These are phyloP conservation scores for Glareola pratincola DNA, from an alignment of 2,113 vertebrate species.

Conservation along the genomic window DNA sequence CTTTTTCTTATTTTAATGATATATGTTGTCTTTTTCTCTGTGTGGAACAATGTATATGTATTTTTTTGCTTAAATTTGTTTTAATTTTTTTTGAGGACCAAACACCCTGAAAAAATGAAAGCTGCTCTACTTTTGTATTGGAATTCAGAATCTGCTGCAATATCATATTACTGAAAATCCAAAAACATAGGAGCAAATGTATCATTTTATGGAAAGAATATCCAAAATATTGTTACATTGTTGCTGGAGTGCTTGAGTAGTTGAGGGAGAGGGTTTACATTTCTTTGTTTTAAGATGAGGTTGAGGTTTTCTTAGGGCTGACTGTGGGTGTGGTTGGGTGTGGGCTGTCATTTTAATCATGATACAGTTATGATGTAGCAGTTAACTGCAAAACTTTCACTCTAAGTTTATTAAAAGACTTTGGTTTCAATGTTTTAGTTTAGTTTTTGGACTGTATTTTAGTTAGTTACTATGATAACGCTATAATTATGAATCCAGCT, in stretches of 20 bases:
- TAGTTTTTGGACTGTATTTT: neutral
- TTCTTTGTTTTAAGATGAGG: neutral
- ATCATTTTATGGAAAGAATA: neutral
- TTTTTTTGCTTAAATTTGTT: neutral
- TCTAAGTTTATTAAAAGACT: neutral
- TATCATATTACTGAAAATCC: neutral
- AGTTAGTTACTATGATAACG: neutral
- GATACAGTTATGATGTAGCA: neutral
- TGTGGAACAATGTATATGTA: neutral
- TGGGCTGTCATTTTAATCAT: neutral
- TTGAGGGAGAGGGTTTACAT: neutral
- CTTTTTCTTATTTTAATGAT: neutral
- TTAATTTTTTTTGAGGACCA: neutral
- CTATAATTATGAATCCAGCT: neutral
- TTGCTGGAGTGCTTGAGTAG: neutral
- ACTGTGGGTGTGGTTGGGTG: neutral
- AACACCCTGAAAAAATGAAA: neutral
- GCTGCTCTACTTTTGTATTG: neutral
- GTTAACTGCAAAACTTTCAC: neutral
- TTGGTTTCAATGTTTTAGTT: neutral
- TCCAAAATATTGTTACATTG: neutral
- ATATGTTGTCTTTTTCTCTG: neutral
- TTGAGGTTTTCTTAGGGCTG: neutral
- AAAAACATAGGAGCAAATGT: neutral
- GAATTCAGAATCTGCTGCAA: neutral